Evolutionary conservation across 2,888 invertebrate genomes (phyloP).

Genomic region (Scaptodrosophila latifasciaeformis): DNA sequence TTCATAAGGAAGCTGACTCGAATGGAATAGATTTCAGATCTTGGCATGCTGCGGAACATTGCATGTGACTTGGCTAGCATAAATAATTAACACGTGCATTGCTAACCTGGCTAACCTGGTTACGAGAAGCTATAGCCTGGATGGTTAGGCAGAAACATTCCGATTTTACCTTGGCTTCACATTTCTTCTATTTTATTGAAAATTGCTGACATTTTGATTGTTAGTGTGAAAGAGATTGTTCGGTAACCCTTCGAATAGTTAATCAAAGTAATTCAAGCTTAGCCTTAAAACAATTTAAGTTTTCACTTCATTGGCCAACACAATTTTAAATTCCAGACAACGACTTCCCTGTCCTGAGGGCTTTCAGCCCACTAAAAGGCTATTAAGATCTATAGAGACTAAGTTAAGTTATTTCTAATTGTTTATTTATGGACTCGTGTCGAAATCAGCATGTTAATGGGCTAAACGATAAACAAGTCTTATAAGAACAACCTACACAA

Average conservation of each 20-base stretch:
- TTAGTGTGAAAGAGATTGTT: too few relatives aligned
- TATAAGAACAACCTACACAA: constrained; percentile 3
- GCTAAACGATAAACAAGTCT: constrained; percentile 25
- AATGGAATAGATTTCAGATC: constrained; percentile 7
- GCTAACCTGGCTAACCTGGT: too few relatives aligned
- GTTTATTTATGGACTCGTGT: constrained; percentile 33
- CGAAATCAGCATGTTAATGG: constrained; percentile 42
- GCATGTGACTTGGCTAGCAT: constrained; percentile 14
- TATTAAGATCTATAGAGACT: too few relatives aligned
- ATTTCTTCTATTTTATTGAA: constrained; percentile 23
- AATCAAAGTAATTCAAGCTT: too few relatives aligned
- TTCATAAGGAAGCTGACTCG: constrained; percentile 28
- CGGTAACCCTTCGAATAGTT: too few relatives aligned
- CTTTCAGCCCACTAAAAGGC: too few relatives aligned
- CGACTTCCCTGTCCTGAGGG: constrained; percentile 25
- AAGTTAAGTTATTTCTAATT: constrained; percentile 25
- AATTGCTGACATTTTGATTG: constrained; percentile 25
- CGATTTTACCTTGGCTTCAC: too few relatives aligned
- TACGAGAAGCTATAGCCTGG: too few relatives aligned
- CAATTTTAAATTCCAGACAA: too few relatives aligned
- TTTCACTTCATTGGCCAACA: too few relatives aligned
- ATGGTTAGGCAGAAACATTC: too few relatives aligned
- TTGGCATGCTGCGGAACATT: background rate
- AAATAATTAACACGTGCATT: constrained; percentile 61
- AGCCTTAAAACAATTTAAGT: too few relatives aligned